These are phyloP conservation scores for Psittacus erithacus DNA, from an alignment of 2,113 vertebrate species.

Conservation along the genomic window DNA sequence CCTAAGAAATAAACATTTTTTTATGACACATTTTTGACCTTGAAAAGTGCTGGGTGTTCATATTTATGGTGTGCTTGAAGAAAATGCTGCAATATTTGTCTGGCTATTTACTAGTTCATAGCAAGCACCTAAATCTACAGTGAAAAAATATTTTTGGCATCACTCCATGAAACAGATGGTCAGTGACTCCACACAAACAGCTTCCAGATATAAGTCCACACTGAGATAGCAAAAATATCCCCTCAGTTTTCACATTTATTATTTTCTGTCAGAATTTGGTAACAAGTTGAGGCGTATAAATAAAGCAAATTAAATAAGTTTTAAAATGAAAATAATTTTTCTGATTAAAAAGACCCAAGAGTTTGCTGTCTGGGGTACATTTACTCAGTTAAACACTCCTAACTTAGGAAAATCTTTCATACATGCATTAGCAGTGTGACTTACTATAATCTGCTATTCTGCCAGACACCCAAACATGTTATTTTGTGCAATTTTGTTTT, in stretches of 20 bases:
- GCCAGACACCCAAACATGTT: background rate
- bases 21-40: background rate
- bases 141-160: slow-evolving; percentile 13
- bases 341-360: background rate
- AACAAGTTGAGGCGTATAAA: background rate
- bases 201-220: background rate
- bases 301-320: background rate
- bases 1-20: background rate
- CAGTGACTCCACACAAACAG: background rate
- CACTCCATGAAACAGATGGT: slow-evolving; percentile 35
- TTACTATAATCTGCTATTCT: background rate
- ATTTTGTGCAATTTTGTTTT: background rate
- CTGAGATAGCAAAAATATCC: background rate
- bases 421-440: background rate
- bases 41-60: background rate
- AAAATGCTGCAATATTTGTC: background rate
- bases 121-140: background rate
- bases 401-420: background rate
- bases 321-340: background rate
- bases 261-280: background rate
- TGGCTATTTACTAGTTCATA: slow-evolving; percentile 3
- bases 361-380: background rate
- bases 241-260: background rate
- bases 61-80: background rate
- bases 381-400: background rate